Evolutionary conservation across 2,113 vertebrate species (phyloP).

Genomic region (Camelus dromedarius): DNA sequence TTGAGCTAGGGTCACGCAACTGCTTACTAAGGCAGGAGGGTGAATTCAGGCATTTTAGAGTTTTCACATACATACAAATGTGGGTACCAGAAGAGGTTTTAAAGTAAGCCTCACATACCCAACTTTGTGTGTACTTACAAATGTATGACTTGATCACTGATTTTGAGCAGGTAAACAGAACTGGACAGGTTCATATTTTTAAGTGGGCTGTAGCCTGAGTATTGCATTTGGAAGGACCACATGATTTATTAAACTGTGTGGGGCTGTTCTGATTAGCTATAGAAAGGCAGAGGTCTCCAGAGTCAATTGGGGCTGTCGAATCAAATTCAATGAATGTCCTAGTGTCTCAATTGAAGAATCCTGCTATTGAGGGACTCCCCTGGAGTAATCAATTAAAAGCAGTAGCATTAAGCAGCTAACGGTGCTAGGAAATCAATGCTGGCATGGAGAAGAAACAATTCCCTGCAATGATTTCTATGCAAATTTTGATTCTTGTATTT

Average conservation of each 20-base stretch:
- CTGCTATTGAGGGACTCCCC: slow-evolving; percentile 61
- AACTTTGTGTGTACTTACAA: slow-evolving; percentile 63
- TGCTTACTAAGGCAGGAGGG: background rate
- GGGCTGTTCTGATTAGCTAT: slow-evolving; percentile 42
- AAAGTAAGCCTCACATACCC: slow-evolving; percentile 13
- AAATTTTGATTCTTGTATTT: slow-evolving; percentile 82
- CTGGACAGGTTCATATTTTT: slow-evolving; percentile 73
- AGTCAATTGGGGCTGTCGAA: slow-evolving; percentile 68
- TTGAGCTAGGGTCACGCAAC: background rate
- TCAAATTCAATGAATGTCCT: slow-evolving; percentile 74
- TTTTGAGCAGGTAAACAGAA: slow-evolving; percentile 73
- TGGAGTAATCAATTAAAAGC: slow-evolving; percentile 83
- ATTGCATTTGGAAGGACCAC: slow-evolving; percentile 44
- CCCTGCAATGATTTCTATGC: slow-evolving; percentile 80
- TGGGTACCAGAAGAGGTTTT: background rate
- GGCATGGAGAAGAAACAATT: slow-evolving; percentile 71
- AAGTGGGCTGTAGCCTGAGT: slow-evolving; percentile 52
- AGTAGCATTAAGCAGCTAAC: slow-evolving; percentile 79
- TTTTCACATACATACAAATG: background rate
- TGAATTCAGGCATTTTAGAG: slow-evolving; percentile 21
- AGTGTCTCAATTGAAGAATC: slow-evolving; percentile 73
- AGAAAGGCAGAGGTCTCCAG: slow-evolving; percentile 59
- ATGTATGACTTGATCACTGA: slow-evolving; percentile 59
- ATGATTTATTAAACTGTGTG: slow-evolving; percentile 53
- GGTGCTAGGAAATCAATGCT: slow-evolving; percentile 78